These are phyloP conservation scores for Malaclemys terrapin DNA, from an alignment of 2,113 vertebrate species.

Conservation along the genomic window DNA sequence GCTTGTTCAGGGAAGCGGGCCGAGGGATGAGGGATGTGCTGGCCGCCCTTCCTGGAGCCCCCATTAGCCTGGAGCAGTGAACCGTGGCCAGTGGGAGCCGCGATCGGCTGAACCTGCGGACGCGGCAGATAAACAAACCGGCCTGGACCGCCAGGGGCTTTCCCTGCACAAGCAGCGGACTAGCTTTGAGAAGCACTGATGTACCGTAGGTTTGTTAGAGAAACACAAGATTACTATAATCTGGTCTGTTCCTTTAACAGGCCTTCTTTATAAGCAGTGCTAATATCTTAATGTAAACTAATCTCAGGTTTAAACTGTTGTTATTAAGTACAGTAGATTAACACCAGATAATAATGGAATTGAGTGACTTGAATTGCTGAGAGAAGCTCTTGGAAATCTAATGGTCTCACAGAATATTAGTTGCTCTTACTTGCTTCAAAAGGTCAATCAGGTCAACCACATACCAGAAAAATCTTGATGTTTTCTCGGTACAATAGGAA, in stretches of 20 bases:
- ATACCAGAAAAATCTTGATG: neutral
- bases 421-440: neutral
- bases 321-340: neutral
- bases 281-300: neutral
- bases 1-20: too few relatives aligned
- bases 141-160: too few relatives aligned
- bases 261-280: neutral
- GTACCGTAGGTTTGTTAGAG: neutral
- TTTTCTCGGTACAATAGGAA: neutral
- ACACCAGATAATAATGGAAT: neutral
- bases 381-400: neutral
- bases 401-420: neutral
- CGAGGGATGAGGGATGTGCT: too few relatives aligned
- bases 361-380: neutral
- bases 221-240: neutral
- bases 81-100: too few relatives aligned
- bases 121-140: too few relatives aligned
- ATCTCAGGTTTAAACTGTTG: neutral
- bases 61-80: too few relatives aligned
- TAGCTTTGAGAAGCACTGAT: too few relatives aligned
- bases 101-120: too few relatives aligned
- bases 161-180: too few relatives aligned
- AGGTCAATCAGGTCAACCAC: neutral
- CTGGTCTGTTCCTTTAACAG: neutral
- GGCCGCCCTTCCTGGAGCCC: too few relatives aligned